Conservation (phyloP, 2,113 vertebrate species). For the Montifringilla adamsi region DNA sequence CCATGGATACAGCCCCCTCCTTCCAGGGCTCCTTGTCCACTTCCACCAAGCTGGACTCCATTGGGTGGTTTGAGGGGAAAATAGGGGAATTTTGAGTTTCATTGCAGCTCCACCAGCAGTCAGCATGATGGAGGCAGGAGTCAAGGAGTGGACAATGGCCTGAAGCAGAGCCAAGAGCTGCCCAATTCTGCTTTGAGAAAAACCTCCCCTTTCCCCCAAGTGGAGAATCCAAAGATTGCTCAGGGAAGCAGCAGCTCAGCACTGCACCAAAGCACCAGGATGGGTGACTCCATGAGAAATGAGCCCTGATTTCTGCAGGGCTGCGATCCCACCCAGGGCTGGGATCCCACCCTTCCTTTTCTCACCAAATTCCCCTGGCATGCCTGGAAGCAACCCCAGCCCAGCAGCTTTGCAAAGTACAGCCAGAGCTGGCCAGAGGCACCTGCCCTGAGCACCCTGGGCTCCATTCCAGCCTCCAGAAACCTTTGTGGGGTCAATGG, state of each 20-base stretch:
- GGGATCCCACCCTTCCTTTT: neutral
- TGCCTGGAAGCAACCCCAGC: neutral
- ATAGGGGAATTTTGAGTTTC: neutral
- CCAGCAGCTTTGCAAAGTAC: neutral
- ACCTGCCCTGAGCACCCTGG: neutral
- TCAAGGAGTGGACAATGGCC: neutral
- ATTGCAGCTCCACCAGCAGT: neutral
- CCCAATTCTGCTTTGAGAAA: neutral
- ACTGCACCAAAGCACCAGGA: neutral
- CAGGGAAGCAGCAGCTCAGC: neutral
- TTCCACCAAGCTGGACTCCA: accelerated
- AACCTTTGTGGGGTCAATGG: neutral
- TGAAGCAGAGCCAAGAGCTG: neutral
- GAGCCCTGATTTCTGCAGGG: neutral
- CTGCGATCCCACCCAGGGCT: neutral
- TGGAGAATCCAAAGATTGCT: neutral
- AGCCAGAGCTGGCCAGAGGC: neutral
- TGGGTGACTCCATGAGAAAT: neutral
- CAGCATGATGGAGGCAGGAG: neutral
- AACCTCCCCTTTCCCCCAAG: neutral
- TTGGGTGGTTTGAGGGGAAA: neutral
- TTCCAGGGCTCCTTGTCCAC: neutral
- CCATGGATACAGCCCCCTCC: neutral
- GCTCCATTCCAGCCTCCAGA: neutral
- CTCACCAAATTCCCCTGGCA: neutral